Evolutionary conservation across 2,888 invertebrate genomes (phyloP).

Genomic region (Hyposoter dolosus): DNA sequence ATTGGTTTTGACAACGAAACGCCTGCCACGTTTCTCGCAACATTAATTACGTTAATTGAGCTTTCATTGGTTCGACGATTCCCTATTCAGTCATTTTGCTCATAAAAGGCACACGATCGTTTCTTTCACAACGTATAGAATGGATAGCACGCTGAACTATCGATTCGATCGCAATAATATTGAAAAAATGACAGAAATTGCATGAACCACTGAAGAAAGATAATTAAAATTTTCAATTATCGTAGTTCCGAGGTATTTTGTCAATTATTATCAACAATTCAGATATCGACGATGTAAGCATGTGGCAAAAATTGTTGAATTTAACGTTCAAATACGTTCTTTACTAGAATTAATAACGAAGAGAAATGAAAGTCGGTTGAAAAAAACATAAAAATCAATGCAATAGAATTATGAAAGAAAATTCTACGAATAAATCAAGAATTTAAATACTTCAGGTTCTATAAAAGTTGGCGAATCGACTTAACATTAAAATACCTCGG

Average conservation of each 20-base stretch:
- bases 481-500: not conserved
- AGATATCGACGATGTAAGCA: not conserved
- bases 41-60: conserved; percentile 3
- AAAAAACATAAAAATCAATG: not conserved
- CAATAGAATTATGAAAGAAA: not conserved
- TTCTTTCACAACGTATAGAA: not conserved
- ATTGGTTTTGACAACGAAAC: conserved; percentile 2
- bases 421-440: not conserved
- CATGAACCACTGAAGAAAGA: not conserved
- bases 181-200: not conserved
- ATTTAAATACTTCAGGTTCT: not conserved
- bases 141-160: not conserved
- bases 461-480: not conserved
- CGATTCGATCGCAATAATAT: not conserved
- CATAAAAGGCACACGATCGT: not conserved
- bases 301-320: too few species aligned
- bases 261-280: not conserved
- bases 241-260: not conserved
- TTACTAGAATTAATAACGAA: not conserved
- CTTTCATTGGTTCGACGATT: not conserved
- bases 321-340: too few species aligned
- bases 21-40: not conserved
- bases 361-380: not conserved
- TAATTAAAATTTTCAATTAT: not conserved
- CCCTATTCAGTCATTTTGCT: not conserved